A percentile compares a stretch with the other conserved stretches of the same genome.
Evolutionary conservation across 2,888 invertebrate species (phyloP).

Genomic region (Mystacides longicornis): DNA sequence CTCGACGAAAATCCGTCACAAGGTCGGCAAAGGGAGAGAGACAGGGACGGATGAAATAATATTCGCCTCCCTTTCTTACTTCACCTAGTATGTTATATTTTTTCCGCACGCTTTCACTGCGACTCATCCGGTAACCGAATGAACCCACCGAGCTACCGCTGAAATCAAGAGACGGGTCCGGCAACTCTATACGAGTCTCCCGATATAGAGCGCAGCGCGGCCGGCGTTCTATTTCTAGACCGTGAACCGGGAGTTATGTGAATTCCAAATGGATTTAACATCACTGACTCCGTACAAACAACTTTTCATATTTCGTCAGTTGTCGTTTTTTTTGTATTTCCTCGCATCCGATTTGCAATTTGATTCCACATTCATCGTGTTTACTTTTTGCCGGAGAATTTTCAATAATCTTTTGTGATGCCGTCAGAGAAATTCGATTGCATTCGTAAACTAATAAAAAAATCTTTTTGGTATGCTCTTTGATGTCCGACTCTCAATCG

Average conservation of each 20-base stretch:
- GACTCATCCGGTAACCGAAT: not conserved
- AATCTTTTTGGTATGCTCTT: not conserved
- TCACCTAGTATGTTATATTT: not conserved
- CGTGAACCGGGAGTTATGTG: not conserved
- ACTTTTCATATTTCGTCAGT: not conserved
- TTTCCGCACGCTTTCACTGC: not conserved
- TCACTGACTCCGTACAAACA: not conserved
- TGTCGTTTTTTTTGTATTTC: not conserved
- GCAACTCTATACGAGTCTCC: not conserved
- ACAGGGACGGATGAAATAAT: not conserved
- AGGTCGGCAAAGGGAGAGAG: too few species aligned
- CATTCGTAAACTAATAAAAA: not conserved
- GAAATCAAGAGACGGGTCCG: not conserved
- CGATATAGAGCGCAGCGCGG: not conserved
- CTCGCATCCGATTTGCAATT: not conserved
- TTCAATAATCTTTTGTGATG: not conserved
- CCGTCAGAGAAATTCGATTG: not conserved
- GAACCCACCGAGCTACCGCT: not conserved
- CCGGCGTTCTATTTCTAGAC: not conserved
- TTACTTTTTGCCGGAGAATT: not conserved
- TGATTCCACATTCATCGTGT: too few species aligned
- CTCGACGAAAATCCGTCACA: conserved; percentile 6
- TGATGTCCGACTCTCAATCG: too few species aligned
- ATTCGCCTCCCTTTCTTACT: not conserved
- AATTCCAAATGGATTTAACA: not conserved